Base-by-base conservation (phyloP, 2,113 vertebrate species). In the Lota lota region DNA sequence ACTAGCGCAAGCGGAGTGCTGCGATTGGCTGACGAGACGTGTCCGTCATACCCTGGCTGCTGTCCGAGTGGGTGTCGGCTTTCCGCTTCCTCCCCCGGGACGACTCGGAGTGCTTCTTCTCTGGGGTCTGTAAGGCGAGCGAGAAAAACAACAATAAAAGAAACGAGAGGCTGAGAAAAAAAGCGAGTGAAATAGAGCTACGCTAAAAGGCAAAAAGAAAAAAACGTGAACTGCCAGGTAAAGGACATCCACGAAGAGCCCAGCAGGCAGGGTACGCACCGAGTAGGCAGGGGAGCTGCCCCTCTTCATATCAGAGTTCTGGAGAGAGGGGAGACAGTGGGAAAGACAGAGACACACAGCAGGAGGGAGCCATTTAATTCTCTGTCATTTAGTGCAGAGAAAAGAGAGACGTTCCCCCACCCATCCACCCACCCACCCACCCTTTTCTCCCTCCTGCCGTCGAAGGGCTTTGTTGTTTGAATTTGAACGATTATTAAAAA, bases 1-100 rank as follows among this genome's bases (percentile, higher is more conserved):
- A 33, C 28, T 4, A 33, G 4, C 28, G 28, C 28, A 4, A 4
- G 67, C 4, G 22, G 18, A 63, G 60, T 10, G 50, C 16, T 15
- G 61, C 36, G 16, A 72, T 60, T 17, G 17, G 16, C n/a, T 33
- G 67, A n/a, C 4, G 28, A 33, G 28, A 6, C 4, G 28, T 53
- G 19, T 60, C 60, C 15, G 33, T 33, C 64, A 21, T 93, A 99
- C 97, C 97, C 94, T 99, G 97, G 89, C 93, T 99, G 87, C 95
- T 96, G 91, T 99, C 97, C 79, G 94, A 96, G 87, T 96, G 96
- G 81, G 91, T 95, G 83, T 99, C 97, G 62, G 97, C 96, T 93
- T 99, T 99, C 85, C 97, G 95, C 86, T 99, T 99, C 90, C 96
- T 94, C 88, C 96, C 96, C 82, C 97, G 94, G 61, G 95, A 96